Evolutionary conservation across 2,888 invertebrate species (phyloP).

Genomic region (Nebria brevicollis): DNA sequence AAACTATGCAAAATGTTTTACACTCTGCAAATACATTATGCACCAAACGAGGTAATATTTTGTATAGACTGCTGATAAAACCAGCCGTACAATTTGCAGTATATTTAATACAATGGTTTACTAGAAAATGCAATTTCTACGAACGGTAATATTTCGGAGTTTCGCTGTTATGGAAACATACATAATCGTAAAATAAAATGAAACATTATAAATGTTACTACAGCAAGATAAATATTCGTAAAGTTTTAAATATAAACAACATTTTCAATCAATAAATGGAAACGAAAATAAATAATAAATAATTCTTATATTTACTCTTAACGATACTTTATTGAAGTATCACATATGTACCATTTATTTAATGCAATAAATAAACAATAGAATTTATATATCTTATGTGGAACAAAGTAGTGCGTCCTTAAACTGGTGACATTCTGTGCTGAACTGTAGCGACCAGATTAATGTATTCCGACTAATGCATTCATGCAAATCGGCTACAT

Average conservation of each 20-base stretch:
- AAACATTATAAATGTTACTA: not conserved
- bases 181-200: not conserved
- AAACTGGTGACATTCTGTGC: not conserved
- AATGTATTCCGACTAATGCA: slow-evolving; percentile 16
- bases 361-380: too few relatives aligned
- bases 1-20: not conserved
- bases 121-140: not conserved
- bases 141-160: not conserved
- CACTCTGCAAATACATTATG: not conserved
- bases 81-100: not conserved
- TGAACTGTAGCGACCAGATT: not conserved
- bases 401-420: not conserved
- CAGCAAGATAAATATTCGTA: not conserved
- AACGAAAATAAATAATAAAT: too few relatives aligned
- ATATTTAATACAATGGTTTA: not conserved
- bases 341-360: too few relatives aligned
- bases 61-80: not conserved
- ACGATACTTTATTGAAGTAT: too few relatives aligned
- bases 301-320: too few relatives aligned
- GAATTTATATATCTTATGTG: not conserved
- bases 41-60: not conserved
- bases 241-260: too few relatives aligned
- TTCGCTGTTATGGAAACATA: not conserved
- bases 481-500: slow-evolving; percentile 15
- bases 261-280: too few relatives aligned